Conservation (phyloP, 2,888 invertebrate genomes). For the Thera obeliscata region DNA sequence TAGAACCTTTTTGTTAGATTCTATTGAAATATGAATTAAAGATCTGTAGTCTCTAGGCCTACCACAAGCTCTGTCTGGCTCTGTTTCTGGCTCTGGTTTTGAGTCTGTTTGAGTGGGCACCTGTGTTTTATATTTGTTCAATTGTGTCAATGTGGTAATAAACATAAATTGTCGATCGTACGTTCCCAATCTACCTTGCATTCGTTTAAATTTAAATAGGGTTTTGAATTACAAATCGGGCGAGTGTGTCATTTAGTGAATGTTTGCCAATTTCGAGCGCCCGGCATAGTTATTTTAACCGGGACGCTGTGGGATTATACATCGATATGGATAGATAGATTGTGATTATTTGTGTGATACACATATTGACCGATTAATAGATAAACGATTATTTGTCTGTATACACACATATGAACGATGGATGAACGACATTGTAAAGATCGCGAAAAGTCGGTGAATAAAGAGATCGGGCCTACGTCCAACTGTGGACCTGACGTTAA, state of each 20-base stretch:
- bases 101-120: too few species aligned
- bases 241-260: constrained; percentile 24
- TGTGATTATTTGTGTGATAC: too few species aligned
- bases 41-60: background rate
- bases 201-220: constrained; percentile 23
- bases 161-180: constrained; percentile 7
- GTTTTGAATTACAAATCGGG: constrained; percentile 28
- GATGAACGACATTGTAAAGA: too few species aligned
- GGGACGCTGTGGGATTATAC: constrained; percentile 3
- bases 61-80: too few species aligned
- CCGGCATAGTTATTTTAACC: constrained; percentile 19
- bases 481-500: too few species aligned
- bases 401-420: too few species aligned
- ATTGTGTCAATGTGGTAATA: constrained; percentile 20
- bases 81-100: too few species aligned
- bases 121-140: background rate
- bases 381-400: too few species aligned
- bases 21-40: background rate
- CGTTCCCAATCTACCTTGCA: constrained; percentile 8
- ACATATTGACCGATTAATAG: background rate
- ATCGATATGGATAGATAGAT: background rate
- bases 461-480: too few species aligned
- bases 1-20: background rate
- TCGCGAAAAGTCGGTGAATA: too few species aligned
- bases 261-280: constrained; percentile 29